These are phyloP conservation scores for Sciaenops ocellatus DNA, from an alignment of 2,797 vertebrate genomes.

Conservation along the genomic window DNA sequence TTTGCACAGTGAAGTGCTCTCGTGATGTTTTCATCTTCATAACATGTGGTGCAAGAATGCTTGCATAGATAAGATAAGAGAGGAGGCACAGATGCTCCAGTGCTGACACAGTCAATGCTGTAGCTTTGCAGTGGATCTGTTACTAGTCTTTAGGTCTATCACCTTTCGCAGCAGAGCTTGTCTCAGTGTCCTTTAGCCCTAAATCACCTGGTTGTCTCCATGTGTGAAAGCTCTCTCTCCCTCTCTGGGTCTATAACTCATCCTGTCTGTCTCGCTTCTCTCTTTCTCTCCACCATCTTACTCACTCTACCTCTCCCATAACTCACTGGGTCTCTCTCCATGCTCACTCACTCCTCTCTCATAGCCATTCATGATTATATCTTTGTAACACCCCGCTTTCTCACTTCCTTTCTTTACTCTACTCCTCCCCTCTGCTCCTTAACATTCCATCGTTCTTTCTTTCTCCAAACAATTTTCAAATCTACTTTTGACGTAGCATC, in stretches of 20 bases:
- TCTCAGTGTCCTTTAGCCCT: slow-evolving; percentile 77
- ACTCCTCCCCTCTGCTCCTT: slow-evolving; percentile 1
- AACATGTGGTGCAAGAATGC: slow-evolving; percentile 59
- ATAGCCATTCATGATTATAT: slow-evolving; percentile 55
- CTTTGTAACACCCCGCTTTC: slow-evolving; percentile 41
- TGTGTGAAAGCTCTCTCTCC: slow-evolving; percentile 76
- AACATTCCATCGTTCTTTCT: slow-evolving; percentile 16
- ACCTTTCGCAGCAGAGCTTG: slow-evolving; percentile 73
- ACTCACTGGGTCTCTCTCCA: slow-evolving; percentile 60
- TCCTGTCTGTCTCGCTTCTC: slow-evolving; percentile 54
- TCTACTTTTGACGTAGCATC: slow-evolving; percentile 34
- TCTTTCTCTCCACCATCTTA: slow-evolving; percentile 35
- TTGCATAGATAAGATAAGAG: slow-evolving; percentile 71
- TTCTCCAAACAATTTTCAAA: slow-evolving; percentile 42
- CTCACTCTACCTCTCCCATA: slow-evolving; percentile 59
- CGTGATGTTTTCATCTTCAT: slow-evolving; percentile 55
- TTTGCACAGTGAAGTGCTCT: slow-evolving; percentile 39
- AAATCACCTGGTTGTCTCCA: slow-evolving; percentile 77
- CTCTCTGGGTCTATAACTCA: slow-evolving; percentile 72
- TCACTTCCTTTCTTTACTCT: background rate
- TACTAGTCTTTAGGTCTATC: slow-evolving; percentile 72
- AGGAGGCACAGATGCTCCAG: slow-evolving; percentile 52
- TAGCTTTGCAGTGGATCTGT: slow-evolving; percentile 65
- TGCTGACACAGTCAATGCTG: slow-evolving; percentile 37
- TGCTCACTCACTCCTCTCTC: slow-evolving; percentile 59